Evolutionary conservation across 2,888 invertebrate genomes (phyloP), one percentile per base, ranked within the genome.

Genomic region (Tridacna gigas): DNA sequence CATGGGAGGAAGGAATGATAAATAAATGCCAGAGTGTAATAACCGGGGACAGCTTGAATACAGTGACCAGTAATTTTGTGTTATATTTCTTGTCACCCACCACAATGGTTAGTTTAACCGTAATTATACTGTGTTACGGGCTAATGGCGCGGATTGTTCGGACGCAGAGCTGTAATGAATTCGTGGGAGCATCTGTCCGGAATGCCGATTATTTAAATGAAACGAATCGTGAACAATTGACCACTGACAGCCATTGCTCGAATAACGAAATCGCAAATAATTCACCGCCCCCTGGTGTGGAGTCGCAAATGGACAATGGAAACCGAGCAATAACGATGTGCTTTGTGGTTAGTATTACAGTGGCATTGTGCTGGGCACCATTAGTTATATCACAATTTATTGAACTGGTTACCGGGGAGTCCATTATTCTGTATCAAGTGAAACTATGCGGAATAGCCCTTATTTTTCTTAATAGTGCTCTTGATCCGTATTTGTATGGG

Each of bases 381-480:
- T 84, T 92, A 63, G 86, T 92, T 78, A 89, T 90, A 25, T 91
- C 92, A 45, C 91, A 92, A 76, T 85, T 91, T 80, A 77, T 92
- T 26, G 91, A 91, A 74, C 65, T 92, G 25, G 80, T 87, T 61
- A 89, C 89, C 1, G 92, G 92, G 65, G 90, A 91, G 71, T 91
- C 92, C 45, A 91, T 92, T 79, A 90, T 91, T 65, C 77, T 92
- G 25, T 92, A 91, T 79, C 92, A 92, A 82, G 91, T 92, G 63
- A 92, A 92, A 86, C 86, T 92, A 69, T 92, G 92, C 74, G 92
- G 92, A 83, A 91, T 92, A 47, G 91, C 92, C 76, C 87, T 92
- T 26, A 89, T 92, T 73, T 92, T 92, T 86, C 90, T 92, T 7
- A 92, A 92, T 85, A 91, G 92, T 81, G 92, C 92, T 60, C 81